These are phyloP conservation scores for Anguilla japonica DNA, from an alignment of 2,113 vertebrate genomes.

Conservation along the genomic window DNA sequence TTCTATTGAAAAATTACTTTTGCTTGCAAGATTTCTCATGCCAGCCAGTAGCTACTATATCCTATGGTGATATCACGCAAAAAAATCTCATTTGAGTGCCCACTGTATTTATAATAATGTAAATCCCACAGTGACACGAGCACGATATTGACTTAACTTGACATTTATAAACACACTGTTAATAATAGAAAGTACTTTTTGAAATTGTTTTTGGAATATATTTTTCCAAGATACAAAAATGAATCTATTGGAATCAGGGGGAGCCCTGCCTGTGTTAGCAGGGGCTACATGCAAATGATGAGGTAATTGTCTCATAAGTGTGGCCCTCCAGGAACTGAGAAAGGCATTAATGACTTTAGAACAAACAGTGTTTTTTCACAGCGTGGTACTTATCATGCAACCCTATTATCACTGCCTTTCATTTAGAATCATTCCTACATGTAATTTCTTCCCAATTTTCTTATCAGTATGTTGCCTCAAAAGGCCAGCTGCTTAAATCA, in stretches of 20 bases:
- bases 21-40: background rate
- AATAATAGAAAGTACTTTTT: background rate
- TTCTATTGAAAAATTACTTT: background rate
- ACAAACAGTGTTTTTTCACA: constrained; percentile 1
- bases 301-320: background rate
- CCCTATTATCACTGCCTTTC: background rate
- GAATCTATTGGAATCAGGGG: background rate
- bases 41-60: background rate
- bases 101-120: background rate
- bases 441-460: background rate
- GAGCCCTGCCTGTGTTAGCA: background rate
- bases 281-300: background rate
- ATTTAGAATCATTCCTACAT: background rate
- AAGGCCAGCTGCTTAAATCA: background rate
- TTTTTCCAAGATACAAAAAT: background rate
- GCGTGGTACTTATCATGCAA: background rate
- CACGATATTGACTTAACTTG: background rate
- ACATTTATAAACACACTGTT: background rate
- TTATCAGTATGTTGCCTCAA: background rate
- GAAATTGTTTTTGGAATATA: background rate
- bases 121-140: background rate
- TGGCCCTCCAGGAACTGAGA: background rate
- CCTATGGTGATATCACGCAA: background rate
- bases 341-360: background rate
- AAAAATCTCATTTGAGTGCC: background rate